Evolutionary conservation across 2,888 invertebrate genomes (phyloP).

Genomic region (Dastarcus helophoroides): DNA sequence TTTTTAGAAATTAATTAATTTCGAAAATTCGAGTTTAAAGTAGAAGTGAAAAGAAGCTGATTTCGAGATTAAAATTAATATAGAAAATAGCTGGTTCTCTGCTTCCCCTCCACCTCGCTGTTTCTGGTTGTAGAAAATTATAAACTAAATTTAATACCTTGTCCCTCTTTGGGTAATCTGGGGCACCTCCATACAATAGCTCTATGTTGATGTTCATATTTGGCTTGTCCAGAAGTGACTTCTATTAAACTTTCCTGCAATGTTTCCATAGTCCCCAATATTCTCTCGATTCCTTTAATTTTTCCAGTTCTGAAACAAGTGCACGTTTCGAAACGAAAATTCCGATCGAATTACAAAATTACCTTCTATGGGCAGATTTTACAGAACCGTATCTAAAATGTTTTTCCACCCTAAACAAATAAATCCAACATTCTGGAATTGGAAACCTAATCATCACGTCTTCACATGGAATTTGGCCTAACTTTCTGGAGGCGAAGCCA

Average conservation of each 20-base stretch:
- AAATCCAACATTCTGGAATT: slow-evolving; percentile 99
- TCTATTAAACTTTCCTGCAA: slow-evolving; percentile 87
- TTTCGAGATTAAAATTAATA: too few species aligned
- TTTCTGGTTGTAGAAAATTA: not conserved
- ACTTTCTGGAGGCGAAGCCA: slow-evolving; percentile 89
- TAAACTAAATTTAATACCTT: slow-evolving; percentile 66
- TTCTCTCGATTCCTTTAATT: slow-evolving; percentile 85
- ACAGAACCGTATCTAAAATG: slow-evolving; percentile 97
- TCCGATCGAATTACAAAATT: slow-evolving; percentile 9
- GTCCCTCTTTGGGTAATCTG: slow-evolving; percentile 94
- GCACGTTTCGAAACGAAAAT: too few species aligned
- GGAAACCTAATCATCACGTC: slow-evolving; percentile 94
- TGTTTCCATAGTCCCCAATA: slow-evolving; percentile 83
- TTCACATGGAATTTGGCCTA: slow-evolving; percentile 94
- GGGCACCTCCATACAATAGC: slow-evolving; percentile 98
- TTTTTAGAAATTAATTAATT: too few species aligned
- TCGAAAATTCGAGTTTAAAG: too few species aligned
- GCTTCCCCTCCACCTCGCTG: too few species aligned
- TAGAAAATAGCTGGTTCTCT: too few species aligned
- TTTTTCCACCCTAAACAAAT: slow-evolving; percentile 95
- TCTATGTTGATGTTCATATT: slow-evolving; percentile 96
- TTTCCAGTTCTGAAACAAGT: slow-evolving; percentile 75
- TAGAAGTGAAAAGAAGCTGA: too few species aligned
- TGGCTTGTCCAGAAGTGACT: slow-evolving; percentile 92
- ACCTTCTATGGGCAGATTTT: slow-evolving; percentile 75